Conservation (phyloP, 2,797 vertebrate genomes). For the Lutjanus argentimaculatus region DNA sequence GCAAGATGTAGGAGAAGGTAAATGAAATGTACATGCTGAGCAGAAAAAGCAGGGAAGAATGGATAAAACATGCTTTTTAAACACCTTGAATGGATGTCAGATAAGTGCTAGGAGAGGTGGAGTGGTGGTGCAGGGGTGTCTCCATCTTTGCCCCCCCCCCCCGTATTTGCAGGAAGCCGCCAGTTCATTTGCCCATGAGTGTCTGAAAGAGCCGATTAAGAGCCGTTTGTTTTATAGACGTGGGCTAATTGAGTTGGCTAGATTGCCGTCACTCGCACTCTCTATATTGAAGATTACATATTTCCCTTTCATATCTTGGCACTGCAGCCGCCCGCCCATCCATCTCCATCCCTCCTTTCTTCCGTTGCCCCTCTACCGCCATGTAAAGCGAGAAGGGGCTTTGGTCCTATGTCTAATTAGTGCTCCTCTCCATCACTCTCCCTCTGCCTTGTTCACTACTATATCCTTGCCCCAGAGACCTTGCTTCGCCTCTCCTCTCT, state of each 20-base stretch:
- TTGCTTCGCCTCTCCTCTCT: constrained; percentile 60
- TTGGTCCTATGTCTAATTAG: constrained; percentile 80
- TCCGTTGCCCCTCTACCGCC: constrained; percentile 41
- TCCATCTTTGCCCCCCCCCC: constrained; percentile 26
- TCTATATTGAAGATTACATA: constrained; percentile 78
- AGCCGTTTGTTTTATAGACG: constrained; percentile 84
- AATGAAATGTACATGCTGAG: constrained; percentile 19
- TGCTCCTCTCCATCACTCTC: constrained; percentile 77
- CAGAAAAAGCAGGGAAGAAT: neutral
- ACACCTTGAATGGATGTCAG: constrained; percentile 45
- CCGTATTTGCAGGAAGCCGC: constrained; percentile 53
- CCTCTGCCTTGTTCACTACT: constrained; percentile 65
- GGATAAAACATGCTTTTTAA: constrained; percentile 27
- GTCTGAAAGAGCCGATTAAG: constrained; percentile 80
- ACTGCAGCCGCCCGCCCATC: constrained; percentile 75
- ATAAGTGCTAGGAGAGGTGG: constrained; percentile 54
- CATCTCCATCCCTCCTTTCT: constrained; percentile 72
- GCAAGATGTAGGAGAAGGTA: constrained; percentile 8
- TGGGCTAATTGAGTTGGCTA: constrained; percentile 84
- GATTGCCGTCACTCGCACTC: constrained; percentile 72
- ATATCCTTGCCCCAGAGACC: constrained; percentile 78
- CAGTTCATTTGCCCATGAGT: constrained; percentile 64
- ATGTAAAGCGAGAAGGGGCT: constrained; percentile 67
- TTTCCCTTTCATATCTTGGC: constrained; percentile 81
- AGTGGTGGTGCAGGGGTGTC: constrained; percentile 36